Percentiles rank a stretch among this genome's conserved stretches.
Conservation (phyloP, 2,888 invertebrate species). For the Hedychridium roseum region DNA sequence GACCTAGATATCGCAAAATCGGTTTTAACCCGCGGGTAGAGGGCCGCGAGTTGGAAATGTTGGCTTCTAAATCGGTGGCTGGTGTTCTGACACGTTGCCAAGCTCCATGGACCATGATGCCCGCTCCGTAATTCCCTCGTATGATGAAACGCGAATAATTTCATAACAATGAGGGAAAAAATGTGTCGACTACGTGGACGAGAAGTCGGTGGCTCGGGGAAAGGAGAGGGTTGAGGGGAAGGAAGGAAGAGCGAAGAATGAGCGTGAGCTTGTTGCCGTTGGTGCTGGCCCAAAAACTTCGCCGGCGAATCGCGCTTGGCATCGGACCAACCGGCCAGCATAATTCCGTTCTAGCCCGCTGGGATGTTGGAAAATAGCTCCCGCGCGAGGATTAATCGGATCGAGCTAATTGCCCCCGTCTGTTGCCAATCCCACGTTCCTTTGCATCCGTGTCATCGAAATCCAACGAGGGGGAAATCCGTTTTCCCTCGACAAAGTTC, state of each 20-base stretch:
- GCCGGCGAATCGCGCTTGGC: conserved; percentile 35
- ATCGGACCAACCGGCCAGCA: conserved; percentile 29
- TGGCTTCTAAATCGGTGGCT: conserved; percentile 27
- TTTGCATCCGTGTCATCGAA: too few species aligned
- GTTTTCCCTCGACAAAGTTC: too few species aligned
- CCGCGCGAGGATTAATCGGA: conserved; percentile 26
- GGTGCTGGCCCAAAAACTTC: conserved; percentile 45
- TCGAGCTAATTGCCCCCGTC: conserved; percentile 27
- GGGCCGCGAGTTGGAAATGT: too few species aligned
- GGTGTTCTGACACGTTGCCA: conserved; percentile 19
- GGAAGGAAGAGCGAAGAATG: conserved; percentile 1
- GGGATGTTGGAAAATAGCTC: conserved; percentile 39
- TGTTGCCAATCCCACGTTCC: too few species aligned
- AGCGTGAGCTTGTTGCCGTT: conserved; percentile 37
- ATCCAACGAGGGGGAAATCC: too few species aligned
- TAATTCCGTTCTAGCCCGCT: conserved; percentile 8
- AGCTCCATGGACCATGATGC: conserved; percentile 16
- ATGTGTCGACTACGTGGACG: conserved; percentile 12
- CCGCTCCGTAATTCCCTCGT: conserved; percentile 26
- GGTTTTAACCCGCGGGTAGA: too few species aligned
- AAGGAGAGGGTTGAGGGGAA: conserved; percentile 3
- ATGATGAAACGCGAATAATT: conserved; percentile 36
- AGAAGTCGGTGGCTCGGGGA: neutral
- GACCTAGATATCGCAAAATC: too few species aligned
- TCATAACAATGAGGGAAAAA: conserved; percentile 43